A percentile compares a stretch with the other conserved stretches of the same genome.
These are phyloP conservation scores for Syngnathus acus DNA, from an alignment of 2,797 vertebrate genomes.

Conservation along the genomic window DNA sequence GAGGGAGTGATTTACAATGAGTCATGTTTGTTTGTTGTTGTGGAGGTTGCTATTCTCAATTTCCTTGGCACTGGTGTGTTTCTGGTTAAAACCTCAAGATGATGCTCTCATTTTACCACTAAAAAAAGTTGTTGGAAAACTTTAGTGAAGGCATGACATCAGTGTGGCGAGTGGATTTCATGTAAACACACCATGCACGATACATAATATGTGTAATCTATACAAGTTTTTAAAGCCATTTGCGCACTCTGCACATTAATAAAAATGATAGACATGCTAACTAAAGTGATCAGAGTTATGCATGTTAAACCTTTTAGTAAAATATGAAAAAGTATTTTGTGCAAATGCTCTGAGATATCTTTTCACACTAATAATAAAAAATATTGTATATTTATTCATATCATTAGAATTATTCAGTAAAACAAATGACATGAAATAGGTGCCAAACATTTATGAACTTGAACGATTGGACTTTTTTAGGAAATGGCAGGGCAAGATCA, in stretches of 20 bases:
- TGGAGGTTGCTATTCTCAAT: constrained; percentile 52
- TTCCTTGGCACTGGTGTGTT: constrained; percentile 56
- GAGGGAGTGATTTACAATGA: constrained; percentile 20
- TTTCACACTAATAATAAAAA: background rate
- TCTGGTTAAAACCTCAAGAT: constrained; percentile 51
- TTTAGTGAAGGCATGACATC: background rate
- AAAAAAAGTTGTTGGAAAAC: background rate
- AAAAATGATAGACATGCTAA: background rate
- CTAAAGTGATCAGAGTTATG: background rate
- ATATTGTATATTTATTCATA: background rate
- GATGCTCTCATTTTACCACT: constrained; percentile 38
- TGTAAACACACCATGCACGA: background rate
- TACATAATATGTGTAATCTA: background rate
- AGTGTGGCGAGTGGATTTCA: background rate
- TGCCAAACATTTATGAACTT: background rate
- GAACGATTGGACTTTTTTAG: background rate
- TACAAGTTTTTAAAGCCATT: background rate
- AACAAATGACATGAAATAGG: background rate
- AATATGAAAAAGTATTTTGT: background rate
- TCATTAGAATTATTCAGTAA: background rate
- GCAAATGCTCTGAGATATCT: background rate
- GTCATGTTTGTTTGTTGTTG: constrained; percentile 42
- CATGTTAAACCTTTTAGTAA: background rate
- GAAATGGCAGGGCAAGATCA: background rate
- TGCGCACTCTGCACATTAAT: constrained; percentile 27